These are phyloP conservation scores for Cryptocephalus moraei DNA, from an alignment of 2,888 invertebrate genomes.

Conservation along the genomic window DNA sequence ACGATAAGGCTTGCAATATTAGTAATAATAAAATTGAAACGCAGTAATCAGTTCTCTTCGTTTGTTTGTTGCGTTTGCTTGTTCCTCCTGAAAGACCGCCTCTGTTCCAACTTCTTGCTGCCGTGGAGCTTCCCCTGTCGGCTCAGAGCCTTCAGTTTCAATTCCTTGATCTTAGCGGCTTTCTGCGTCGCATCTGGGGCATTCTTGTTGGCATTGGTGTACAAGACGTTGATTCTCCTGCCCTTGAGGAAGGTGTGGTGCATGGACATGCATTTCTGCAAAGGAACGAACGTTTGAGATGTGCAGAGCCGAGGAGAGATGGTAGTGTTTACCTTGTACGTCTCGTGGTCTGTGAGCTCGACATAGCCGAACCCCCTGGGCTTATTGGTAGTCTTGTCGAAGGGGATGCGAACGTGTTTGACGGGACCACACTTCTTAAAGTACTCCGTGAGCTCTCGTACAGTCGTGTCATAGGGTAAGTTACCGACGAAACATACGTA, in stretches of 20 bases:
- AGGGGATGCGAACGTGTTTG: slow-evolving; percentile 34
- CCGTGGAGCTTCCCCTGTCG: slow-evolving; percentile 35
- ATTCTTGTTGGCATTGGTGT: slow-evolving; percentile 34
- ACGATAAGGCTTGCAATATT: too few relatives aligned
- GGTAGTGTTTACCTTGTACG: slow-evolving; percentile 34
- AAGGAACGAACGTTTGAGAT: slow-evolving; percentile 8
- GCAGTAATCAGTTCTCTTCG: too few relatives aligned
- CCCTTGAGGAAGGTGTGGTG: slow-evolving; percentile 35
- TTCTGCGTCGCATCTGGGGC: slow-evolving; percentile 26
- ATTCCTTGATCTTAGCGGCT: slow-evolving; percentile 35
- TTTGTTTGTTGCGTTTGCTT: slow-evolving; percentile 9
- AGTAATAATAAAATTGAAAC: too few relatives aligned
- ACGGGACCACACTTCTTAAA: slow-evolving; percentile 37
- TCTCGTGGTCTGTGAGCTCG: slow-evolving; percentile 33
- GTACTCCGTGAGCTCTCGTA: slow-evolving; percentile 35
- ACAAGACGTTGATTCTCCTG: slow-evolving; percentile 37
- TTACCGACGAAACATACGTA: slow-evolving; percentile 41
- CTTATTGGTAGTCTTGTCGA: slow-evolving; percentile 25
- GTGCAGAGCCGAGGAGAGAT: not conserved
- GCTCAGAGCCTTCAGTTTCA: slow-evolving; percentile 37
- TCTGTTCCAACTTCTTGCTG: slow-evolving; percentile 28
- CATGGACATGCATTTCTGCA: slow-evolving; percentile 39
- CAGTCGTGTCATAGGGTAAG: slow-evolving; percentile 33
- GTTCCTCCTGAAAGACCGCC: slow-evolving; percentile 27
- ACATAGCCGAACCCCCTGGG: slow-evolving; percentile 40